Evolutionary conservation across 2,113 vertebrate species (phyloP), one percentile per base, ranked within the genome.

Genomic region (Chamaea fasciata): DNA sequence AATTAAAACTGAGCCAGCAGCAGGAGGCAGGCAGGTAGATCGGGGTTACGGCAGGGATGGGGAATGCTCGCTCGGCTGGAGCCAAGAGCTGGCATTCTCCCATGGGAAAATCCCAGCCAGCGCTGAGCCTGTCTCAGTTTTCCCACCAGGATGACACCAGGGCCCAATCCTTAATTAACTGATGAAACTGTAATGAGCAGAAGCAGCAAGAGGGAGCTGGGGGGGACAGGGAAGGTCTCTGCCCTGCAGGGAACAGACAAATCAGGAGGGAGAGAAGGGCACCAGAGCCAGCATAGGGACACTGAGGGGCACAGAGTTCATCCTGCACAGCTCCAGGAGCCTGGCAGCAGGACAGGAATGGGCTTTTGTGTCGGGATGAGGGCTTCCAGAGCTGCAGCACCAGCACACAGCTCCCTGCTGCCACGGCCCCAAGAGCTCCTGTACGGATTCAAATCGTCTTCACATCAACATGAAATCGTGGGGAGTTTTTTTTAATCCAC

Each of bases 201-300:
- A 81, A 75, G 75, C 42, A 49, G n/a, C 2, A 1, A 83, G 52
- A 75, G 13, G 30, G 47, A 81, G n/a, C 47, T 0, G 3, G 6
- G 46, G 46, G 33, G 39, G 18, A 65, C 31, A 49, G 52, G 63
- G 64, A 41, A 41, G 19, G 30, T 42, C 37, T 44, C 24, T 27
- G 53, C 5, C 37, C 60, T 4, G 1, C 2, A 0, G 56, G 9
- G 28, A 1, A 1, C 69, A 52, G 57, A 24, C 0, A 2, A 47
- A 24, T 10, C 0, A 3, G 46, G 24, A 71, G 7, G 30, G 44
- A 85, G 37, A 14, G 49, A 71, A 49, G 31, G 26, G 42, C 20
- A 46, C 35, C 8, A 15, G 24, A 22, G 81, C 13, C 28, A 46
- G 57, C 53, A 37, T 27, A 13, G 39, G 42, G 56, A 14, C n/a